A percentile compares a stretch with the other conserved stretches of the same genome.
Conservation (phyloP, 2,113 vertebrate genomes). For the Rana temporaria region DNA sequence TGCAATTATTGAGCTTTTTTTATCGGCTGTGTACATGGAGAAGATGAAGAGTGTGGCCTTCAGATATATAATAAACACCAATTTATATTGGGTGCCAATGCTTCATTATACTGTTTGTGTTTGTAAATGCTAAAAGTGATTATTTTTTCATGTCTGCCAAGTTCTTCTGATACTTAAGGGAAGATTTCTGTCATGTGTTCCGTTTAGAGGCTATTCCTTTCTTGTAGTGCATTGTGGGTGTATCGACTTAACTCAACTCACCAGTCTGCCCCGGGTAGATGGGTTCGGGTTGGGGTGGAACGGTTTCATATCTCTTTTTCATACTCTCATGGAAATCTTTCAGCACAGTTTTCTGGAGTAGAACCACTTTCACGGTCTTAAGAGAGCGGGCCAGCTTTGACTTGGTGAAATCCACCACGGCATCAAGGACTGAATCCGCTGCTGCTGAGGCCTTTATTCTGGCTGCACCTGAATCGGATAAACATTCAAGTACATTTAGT, state of each 20-base stretch:
- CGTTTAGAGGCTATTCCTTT: too few species aligned
- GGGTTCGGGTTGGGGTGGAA: neutral
- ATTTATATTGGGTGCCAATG: too few species aligned
- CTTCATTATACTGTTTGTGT: too few species aligned
- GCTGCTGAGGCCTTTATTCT: conserved; percentile 67
- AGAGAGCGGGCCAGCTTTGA: conserved; percentile 62
- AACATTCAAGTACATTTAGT: too few species aligned
- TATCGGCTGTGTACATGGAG: too few species aligned
- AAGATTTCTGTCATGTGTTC: too few species aligned
- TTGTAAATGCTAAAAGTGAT: too few species aligned
- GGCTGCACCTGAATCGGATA: conserved; percentile 75
- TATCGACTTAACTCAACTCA: conserved; percentile 62
- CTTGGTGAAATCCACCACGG: conserved; percentile 77
- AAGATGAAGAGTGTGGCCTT: too few species aligned
- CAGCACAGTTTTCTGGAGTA: conserved; percentile 79
- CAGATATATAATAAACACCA: too few species aligned
- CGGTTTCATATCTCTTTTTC: conserved; percentile 69
- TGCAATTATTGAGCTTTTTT: too few species aligned
- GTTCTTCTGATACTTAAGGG: too few species aligned
- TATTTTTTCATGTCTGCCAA: too few species aligned
- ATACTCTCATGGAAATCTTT: conserved; percentile 77
- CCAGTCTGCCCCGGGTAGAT: conserved; percentile 40
- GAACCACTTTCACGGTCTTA: conserved; percentile 79
- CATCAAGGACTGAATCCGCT: conserved; percentile 78
- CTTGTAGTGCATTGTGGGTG: neutral